Evolutionary conservation across 2,888 invertebrate genomes (phyloP).

Genomic region (Adelognathus sp.): DNA sequence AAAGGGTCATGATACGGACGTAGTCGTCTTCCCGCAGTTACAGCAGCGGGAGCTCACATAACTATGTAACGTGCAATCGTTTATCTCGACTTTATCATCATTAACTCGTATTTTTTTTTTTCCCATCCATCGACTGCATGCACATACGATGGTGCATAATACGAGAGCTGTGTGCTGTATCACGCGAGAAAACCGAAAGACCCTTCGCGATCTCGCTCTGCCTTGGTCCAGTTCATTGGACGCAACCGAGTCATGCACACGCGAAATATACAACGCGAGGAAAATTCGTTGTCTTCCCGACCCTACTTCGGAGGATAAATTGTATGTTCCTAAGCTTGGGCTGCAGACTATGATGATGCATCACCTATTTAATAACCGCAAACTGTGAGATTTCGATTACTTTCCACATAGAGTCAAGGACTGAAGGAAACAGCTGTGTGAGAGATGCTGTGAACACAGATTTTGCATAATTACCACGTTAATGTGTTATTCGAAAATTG

Average conservation of each 20-base stretch:
- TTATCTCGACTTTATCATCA: slow-evolving; percentile 23
- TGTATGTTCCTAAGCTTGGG: too few species aligned
- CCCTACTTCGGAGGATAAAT: too few species aligned
- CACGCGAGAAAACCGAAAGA: slow-evolving; percentile 46
- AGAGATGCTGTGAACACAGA: too few species aligned
- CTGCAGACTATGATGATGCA: too few species aligned
- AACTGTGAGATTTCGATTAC: too few species aligned
- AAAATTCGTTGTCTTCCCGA: slow-evolving; percentile 42
- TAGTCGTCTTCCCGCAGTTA: background rate
- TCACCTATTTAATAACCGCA: too few species aligned
- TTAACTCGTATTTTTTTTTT: background rate
- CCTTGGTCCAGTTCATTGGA: slow-evolving; percentile 38
- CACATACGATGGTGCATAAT: background rate
- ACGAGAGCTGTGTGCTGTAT: background rate
- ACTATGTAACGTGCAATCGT: slow-evolving; percentile 41
- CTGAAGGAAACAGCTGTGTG: too few species aligned
- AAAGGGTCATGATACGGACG: background rate
- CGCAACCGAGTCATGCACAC: slow-evolving; percentile 38
- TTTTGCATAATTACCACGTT: too few species aligned
- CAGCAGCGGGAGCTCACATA: slow-evolving; percentile 25
- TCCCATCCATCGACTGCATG: background rate
- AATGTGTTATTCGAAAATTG: too few species aligned
- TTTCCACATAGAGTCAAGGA: too few species aligned
- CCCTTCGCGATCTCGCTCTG: background rate
- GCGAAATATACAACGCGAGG: slow-evolving; percentile 31